These are phyloP conservation scores for Agrochola lychnidis DNA, from an alignment of 2,888 invertebrate genomes.

Conservation along the genomic window DNA sequence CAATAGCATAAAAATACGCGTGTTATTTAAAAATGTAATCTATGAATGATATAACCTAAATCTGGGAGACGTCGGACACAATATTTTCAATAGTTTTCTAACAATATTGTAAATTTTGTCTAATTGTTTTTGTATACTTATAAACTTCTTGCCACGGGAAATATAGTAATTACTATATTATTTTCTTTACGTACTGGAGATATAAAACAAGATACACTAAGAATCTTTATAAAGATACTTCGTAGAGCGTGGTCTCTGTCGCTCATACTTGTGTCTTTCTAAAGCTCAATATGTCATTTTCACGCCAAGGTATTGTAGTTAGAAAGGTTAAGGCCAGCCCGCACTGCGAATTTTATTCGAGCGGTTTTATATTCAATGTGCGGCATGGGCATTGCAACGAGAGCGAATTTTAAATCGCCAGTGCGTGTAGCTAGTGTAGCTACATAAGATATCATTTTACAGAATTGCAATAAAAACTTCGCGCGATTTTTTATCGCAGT, in stretches of 20 bases:
- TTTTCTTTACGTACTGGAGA: background rate
- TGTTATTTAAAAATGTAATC: constrained; percentile 16
- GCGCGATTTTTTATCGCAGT: too few relatives aligned
- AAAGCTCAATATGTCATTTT: background rate
- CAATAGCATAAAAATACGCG: too few relatives aligned
- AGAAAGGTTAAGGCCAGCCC: too few relatives aligned
- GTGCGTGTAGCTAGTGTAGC: too few relatives aligned
- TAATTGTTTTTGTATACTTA: background rate
- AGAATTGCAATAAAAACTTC: too few relatives aligned
- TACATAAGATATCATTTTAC: too few relatives aligned
- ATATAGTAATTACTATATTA: background rate
- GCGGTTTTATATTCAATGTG: too few relatives aligned
- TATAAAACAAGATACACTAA: background rate
- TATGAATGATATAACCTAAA: constrained; percentile 46
- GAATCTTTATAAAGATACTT: background rate
- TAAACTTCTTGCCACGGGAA: background rate
- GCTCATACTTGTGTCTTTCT: background rate
- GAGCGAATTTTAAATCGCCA: too few relatives aligned
- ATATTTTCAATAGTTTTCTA: constrained; percentile 25
- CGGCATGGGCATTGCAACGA: too few relatives aligned
- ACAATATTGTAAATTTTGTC: constrained; percentile 46
- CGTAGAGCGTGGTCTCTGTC: background rate
- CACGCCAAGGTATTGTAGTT: background rate
- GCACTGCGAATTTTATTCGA: too few relatives aligned
- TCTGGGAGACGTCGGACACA: constrained; percentile 34